Conservation (phyloP, 2,113 vertebrate species). For the Myotis davidii region DNA sequence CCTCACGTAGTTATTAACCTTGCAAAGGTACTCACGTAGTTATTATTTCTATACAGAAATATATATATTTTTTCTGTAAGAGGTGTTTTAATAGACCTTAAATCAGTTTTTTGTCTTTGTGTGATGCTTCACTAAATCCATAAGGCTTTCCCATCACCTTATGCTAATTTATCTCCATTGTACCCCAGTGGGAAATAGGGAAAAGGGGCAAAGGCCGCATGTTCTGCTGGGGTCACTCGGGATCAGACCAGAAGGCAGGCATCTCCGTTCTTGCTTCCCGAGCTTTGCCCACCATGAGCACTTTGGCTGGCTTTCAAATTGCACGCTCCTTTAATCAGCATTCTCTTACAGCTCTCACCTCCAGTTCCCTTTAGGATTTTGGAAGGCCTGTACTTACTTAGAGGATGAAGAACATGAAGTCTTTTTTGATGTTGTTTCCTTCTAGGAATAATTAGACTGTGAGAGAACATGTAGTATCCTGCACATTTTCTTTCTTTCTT, state of each 20-base stretch:
- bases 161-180: slow-evolving; percentile 26
- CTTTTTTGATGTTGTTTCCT: background rate
- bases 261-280: background rate
- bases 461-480: background rate
- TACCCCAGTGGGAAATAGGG: background rate
- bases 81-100: slow-evolving; percentile 52
- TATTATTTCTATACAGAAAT: slow-evolving; percentile 55
- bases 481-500: background rate
- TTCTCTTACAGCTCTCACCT: background rate
- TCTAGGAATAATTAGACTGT: background rate
- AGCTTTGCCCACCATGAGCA: background rate
- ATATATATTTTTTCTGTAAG: slow-evolving; percentile 57
- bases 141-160: slow-evolving; percentile 16
- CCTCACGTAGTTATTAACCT: slow-evolving; percentile 41
- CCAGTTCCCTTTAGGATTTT: slow-evolving; percentile 4
- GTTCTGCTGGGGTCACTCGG: background rate
- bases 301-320: background rate
- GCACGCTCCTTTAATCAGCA: background rate
- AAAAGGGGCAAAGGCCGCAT: background rate
- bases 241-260: background rate
- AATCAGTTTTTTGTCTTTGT: slow-evolving; percentile 49
- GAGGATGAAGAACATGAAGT: background rate
- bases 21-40: slow-evolving; percentile 25
- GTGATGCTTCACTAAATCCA: slow-evolving; percentile 29
- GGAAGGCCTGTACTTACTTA: background rate